A percentile compares a stretch with the other conserved stretches of the same genome.
Evolutionary conservation across 2,888 invertebrate genomes (phyloP).

Genomic region (Drosophila suboccidentalis): DNA sequence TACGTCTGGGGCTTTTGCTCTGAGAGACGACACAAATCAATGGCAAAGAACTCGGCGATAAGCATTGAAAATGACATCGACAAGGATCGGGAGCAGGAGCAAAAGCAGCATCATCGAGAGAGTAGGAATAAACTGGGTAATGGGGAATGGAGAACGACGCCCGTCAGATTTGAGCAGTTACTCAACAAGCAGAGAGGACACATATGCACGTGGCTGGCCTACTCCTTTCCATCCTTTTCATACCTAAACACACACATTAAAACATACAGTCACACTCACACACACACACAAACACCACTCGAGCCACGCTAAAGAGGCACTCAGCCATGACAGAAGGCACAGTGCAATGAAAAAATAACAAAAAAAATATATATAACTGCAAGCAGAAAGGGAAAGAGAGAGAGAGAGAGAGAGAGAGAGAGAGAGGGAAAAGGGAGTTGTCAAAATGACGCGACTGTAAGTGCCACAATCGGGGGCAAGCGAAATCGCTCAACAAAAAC

Average conservation of each 20-base stretch:
- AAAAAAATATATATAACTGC: background rate
- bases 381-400: background rate
- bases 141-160: constrained; percentile 36
- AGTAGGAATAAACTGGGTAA: constrained; percentile 8
- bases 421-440: constrained; percentile 8
- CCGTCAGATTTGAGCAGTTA: constrained; percentile 68
- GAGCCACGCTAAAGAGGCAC: constrained; percentile 65
- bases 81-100: constrained; percentile 21
- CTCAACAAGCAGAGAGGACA: constrained; percentile 34
- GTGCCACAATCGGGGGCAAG: constrained; percentile 59
- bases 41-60: constrained; percentile 61
- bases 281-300: constrained; percentile 33
- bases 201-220: constrained; percentile 9
- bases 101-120: constrained; percentile 7
- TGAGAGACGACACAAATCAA: constrained; percentile 63
- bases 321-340: constrained; percentile 55
- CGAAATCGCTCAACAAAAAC: constrained; percentile 60
- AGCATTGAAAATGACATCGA: constrained; percentile 60
- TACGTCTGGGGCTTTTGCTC: constrained; percentile 8
- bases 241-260: background rate
- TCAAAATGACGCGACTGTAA: constrained; percentile 48
- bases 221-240: constrained; percentile 2
- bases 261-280: constrained; percentile 12
- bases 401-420: constrained; percentile 2
- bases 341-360: constrained; percentile 20